Evolutionary conservation across 64 coral and sea anemone genomes (phyloP).

Genomic region (Catalaphyllia jardinei): DNA sequence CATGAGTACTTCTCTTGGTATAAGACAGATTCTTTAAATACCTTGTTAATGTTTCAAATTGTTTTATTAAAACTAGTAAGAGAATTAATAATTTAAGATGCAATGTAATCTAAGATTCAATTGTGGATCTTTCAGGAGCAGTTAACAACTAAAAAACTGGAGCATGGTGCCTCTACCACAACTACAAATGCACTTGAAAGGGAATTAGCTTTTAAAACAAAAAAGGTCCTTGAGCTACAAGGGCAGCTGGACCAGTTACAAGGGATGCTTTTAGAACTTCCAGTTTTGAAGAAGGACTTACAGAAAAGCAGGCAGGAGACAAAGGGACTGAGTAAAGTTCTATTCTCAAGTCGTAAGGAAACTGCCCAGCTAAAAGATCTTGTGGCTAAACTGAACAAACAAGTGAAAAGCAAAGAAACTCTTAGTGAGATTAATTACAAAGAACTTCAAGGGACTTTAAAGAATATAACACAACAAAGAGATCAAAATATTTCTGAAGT

Average conservation of each 20-base stretch:
- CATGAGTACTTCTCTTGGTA: no score
- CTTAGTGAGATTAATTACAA: background rate
- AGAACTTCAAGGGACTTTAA: constrained; percentile 13
- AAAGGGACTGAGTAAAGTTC: constrained; percentile 42
- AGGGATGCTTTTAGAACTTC: constrained; percentile 68
- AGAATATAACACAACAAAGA: background rate
- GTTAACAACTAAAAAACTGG: background rate
- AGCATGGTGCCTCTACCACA: background rate
- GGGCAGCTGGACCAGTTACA: constrained; percentile 64
- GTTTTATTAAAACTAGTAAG: no score
- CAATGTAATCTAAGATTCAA: no score
- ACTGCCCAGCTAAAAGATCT: constrained; percentile 38
- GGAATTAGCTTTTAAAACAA: constrained; percentile 53
- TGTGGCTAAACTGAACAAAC: constrained; percentile 55
- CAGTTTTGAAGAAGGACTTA: constrained; percentile 69
- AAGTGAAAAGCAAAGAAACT: constrained; percentile 26
- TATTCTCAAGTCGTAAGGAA: constrained; percentile 58
- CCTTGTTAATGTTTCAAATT: no score
- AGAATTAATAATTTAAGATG: no score
- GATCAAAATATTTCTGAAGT: constrained; percentile 23
- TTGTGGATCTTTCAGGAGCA: constrained; percentile 17
- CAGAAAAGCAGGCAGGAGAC: constrained; percentile 69
- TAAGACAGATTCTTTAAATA: no score
- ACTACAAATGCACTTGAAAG: background rate
- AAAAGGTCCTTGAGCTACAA: constrained; percentile 52